Conservation (phyloP, 2,888 invertebrate species). For the Cosmopolites sordidus region DNA sequence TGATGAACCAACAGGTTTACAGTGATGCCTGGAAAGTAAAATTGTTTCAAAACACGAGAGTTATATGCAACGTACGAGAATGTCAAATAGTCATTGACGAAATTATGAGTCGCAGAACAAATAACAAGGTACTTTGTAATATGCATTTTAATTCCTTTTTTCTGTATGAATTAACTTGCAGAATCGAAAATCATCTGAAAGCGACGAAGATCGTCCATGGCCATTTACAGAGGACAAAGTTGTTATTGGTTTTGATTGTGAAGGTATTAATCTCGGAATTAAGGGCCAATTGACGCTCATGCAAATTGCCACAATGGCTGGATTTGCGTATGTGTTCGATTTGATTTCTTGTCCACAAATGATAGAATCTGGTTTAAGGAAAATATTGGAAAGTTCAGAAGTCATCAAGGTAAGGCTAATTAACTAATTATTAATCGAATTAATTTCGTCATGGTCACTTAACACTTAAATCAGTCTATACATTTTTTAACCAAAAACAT, state of each 20-base stretch:
- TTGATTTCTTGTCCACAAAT: constrained; percentile 79
- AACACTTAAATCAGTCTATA: too few species aligned
- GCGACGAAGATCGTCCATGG: constrained; percentile 35
- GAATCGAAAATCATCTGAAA: constrained; percentile 4
- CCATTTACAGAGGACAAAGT: constrained; percentile 49
- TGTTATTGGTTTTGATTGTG: constrained; percentile 83
- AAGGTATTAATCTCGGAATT: constrained; percentile 86
- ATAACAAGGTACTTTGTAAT: constrained; percentile 4
- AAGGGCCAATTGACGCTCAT: constrained; percentile 85
- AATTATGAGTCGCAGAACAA: constrained; percentile 17
- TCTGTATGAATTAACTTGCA: neutral
- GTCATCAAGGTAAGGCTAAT: constrained; percentile 79
- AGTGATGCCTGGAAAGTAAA: constrained; percentile 76
- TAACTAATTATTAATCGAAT: too few species aligned
- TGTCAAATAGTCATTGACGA: constrained; percentile 60
- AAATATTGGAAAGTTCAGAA: constrained; percentile 72
- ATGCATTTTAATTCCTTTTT: neutral
- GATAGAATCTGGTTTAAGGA: constrained; percentile 75
- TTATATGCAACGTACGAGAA: constrained; percentile 75
- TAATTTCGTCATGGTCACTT: too few species aligned
- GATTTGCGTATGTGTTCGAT: constrained; percentile 84
- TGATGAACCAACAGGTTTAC: constrained; percentile 39
- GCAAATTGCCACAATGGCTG: constrained; percentile 77
- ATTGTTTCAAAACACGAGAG: constrained; percentile 75
- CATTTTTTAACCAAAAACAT: too few species aligned